A percentile compares a stretch with the other conserved stretches of the same genome.
phyloP scores from a whole-genome alignment of 2,888 invertebrate genomes.

The Lomographa bimaculata region DNA sequence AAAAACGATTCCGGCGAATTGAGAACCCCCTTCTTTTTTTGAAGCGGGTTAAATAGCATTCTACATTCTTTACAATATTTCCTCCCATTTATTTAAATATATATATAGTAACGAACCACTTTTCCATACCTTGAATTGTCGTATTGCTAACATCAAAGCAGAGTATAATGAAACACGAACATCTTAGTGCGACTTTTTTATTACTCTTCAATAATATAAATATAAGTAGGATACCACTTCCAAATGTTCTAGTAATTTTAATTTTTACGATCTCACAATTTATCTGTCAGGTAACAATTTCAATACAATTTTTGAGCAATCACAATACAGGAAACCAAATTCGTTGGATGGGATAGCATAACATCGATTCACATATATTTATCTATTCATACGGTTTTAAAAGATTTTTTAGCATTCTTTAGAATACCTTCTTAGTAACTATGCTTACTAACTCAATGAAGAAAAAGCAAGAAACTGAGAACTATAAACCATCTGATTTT shows the following conservation, averaged over 20 bases:
- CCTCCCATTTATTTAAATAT: no score
- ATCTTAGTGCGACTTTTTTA: constrained; percentile 69
- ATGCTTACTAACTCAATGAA: constrained; percentile 46
- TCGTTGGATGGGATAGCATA: constrained; percentile 29
- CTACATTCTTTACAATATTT: no score
- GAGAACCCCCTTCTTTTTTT: no score
- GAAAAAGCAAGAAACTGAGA: no score
- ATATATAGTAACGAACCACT: no score
- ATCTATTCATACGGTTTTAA: constrained; percentile 3
- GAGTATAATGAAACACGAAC: no score
- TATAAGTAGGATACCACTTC: constrained; percentile 65
- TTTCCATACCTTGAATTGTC: no score
- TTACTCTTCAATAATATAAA: constrained; percentile 65
- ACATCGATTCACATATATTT: constrained; percentile 22
- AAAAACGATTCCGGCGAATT: no score
- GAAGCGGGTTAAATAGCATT: no score
- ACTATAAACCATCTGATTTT: no score
- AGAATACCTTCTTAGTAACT: no score
- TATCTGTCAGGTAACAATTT: constrained; percentile 61
- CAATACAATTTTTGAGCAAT: constrained; percentile 66
- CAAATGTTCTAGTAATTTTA: constrained; percentile 56
- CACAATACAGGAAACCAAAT: constrained; percentile 39
- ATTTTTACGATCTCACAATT: constrained; percentile 49
- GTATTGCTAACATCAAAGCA: no score
- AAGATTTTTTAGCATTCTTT: constrained; percentile 8